phyloP scores from a whole-genome alignment of 2,888 invertebrate species.

The Drosophila limbata region DNA sequence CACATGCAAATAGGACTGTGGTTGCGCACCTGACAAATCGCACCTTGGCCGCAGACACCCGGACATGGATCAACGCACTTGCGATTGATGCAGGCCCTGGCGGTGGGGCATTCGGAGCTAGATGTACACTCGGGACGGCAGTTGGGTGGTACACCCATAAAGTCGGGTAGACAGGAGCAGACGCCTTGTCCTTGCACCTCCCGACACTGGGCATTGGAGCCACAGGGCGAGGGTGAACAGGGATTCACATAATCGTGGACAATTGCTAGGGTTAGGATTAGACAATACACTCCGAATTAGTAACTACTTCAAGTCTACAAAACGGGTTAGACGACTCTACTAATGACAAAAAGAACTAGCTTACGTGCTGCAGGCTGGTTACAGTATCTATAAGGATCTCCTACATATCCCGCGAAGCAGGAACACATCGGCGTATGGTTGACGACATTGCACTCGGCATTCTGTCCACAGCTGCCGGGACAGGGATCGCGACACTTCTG shows the following conservation, averaged over 20 bases:
- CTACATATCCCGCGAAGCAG: conserved; percentile 88
- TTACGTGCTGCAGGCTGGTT: conserved; percentile 84
- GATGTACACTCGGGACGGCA: conserved; percentile 91
- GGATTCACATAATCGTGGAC: conserved; percentile 85
- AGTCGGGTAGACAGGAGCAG: conserved; percentile 90
- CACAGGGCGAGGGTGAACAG: conserved; percentile 89
- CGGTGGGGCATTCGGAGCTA: conserved; percentile 89
- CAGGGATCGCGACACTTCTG: conserved; percentile 92
- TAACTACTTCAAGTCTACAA: conserved; percentile 62
- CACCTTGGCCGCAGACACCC: conserved; percentile 90
- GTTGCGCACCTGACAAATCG: conserved; percentile 90
- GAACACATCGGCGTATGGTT: conserved; percentile 90
- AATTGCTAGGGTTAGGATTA: conserved; percentile 83
- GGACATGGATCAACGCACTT: conserved; percentile 92
- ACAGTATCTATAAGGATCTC: conserved; percentile 88
- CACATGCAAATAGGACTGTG: conserved; percentile 93
- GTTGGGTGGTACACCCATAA: conserved; percentile 89
- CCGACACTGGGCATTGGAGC: conserved; percentile 91
- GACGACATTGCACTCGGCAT: conserved; percentile 90
- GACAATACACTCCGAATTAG: conserved; percentile 64
- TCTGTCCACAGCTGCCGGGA: conserved; percentile 90
- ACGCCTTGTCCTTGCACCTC: conserved; percentile 89
- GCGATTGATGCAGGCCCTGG: conserved; percentile 90
- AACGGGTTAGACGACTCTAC: conserved; percentile 22
- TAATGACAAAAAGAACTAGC: conserved; percentile 58